Evolutionary conservation across 2,888 invertebrate genomes (phyloP).

Genomic region (Chorisops tibialis): DNA sequence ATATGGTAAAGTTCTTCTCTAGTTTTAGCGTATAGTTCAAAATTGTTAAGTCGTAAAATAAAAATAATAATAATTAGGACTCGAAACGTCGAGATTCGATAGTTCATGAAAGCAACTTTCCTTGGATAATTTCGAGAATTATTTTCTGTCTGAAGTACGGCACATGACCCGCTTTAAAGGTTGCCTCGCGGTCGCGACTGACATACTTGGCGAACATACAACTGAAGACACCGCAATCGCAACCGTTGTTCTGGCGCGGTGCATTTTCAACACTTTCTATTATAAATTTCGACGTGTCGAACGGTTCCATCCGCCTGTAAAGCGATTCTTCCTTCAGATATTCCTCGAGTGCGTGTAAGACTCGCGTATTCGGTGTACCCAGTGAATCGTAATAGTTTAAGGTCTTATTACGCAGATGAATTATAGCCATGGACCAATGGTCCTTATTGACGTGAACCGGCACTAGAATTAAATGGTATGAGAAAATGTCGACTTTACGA

Average conservation of each 20-base stretch:
- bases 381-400: constrained; percentile 91
- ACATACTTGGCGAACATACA: constrained; percentile 95
- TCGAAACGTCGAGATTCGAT: too few species aligned
- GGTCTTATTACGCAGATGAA: constrained; percentile 71
- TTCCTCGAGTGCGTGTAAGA: constrained; percentile 66
- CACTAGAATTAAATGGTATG: constrained; percentile 77
- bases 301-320: constrained; percentile 78
- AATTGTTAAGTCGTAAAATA: too few species aligned
- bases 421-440: constrained; percentile 93
- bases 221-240: constrained; percentile 96
- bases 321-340: constrained; percentile 81
- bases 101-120: constrained; percentile 62
- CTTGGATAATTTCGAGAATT: constrained; percentile 82
- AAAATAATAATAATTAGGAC: too few species aligned
- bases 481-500: constrained; percentile 74
- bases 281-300: constrained; percentile 68
- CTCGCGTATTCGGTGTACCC: constrained; percentile 74
- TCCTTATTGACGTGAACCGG: constrained; percentile 91
- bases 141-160: constrained; percentile 88
- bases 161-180: constrained; percentile 90
- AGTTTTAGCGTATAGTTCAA: too few species aligned
- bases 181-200: constrained; percentile 68
- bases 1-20: too few species aligned
- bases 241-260: constrained; percentile 94
- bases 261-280: constrained; percentile 70